These are phyloP conservation scores for Panopea generosa DNA, from an alignment of 2,888 invertebrate species.

Conservation along the genomic window DNA sequence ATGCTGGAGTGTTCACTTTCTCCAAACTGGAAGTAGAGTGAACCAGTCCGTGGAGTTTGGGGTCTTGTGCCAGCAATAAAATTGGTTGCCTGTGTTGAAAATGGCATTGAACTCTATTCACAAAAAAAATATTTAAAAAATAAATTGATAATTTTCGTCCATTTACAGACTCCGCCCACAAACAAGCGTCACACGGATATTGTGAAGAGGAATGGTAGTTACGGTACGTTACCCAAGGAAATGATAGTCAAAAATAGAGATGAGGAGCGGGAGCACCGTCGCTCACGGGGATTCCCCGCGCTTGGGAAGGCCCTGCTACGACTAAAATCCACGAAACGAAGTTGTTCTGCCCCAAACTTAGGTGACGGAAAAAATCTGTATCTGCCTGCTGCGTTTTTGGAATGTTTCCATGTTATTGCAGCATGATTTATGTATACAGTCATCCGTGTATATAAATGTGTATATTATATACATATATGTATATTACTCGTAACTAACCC, in stretches of 20 bases:
- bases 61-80: too few species aligned
- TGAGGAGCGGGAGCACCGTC: constrained; percentile 68
- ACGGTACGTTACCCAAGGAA: constrained; percentile 82
- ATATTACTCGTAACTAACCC: constrained; percentile 25
- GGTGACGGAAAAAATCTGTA: constrained; percentile 87
- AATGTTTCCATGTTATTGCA: constrained; percentile 44
- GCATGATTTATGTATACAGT: constrained; percentile 38
- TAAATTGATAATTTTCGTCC: too few species aligned
- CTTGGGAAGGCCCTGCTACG: constrained; percentile 89
- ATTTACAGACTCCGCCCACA: constrained; percentile 89
- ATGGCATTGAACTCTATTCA: too few species aligned
- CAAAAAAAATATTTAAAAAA: too few species aligned
- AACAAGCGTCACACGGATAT: constrained; percentile 58
- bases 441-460: constrained; percentile 26
- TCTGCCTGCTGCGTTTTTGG: constrained; percentile 47
- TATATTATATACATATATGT: constrained; percentile 18
- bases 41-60: too few species aligned
- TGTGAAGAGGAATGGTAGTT: constrained; percentile 66
- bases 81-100: too few species aligned
- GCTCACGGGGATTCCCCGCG: constrained; percentile 78
- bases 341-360: constrained; percentile 96
- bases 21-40: too few species aligned
- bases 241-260: constrained; percentile 65
- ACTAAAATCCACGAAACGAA: constrained; percentile 88
- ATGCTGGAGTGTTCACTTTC: too few species aligned